A percentile compares a stretch with the other conserved stretches of the same genome.
phyloP scores from a whole-genome alignment of 2,113 vertebrate genomes.

The Equus przewalskii region DNA sequence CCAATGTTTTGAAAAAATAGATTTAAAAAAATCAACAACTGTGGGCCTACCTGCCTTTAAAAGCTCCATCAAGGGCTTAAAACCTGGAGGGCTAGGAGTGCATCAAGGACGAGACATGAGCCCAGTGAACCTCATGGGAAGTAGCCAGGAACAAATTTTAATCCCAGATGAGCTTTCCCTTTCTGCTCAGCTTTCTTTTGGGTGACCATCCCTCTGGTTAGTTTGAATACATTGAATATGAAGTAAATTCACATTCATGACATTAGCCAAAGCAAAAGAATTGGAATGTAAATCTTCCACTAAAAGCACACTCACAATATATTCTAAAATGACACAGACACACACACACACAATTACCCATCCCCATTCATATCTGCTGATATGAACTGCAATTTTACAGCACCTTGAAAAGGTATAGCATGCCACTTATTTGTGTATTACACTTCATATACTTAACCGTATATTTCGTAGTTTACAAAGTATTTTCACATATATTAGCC shows the following conservation, averaged over 20 bases:
- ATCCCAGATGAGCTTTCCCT: slow-evolving; percentile 9
- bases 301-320: slow-evolving; percentile 58
- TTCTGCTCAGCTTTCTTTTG: slow-evolving; percentile 20
- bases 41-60: background rate
- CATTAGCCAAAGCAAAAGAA: slow-evolving; percentile 64
- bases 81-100: background rate
- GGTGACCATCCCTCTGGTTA: background rate
- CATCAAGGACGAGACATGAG: background rate
- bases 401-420: background rate
- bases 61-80: background rate
- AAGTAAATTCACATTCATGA: slow-evolving; percentile 47
- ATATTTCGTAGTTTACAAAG: slow-evolving; percentile 1
- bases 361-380: background rate
- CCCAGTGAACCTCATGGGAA: background rate
- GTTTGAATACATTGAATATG: background rate
- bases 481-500: slow-evolving; percentile 20
- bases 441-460: background rate
- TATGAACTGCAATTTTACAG: slow-evolving; percentile 11
- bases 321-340: slow-evolving; percentile 11
- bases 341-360: background rate
- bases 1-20: background rate
- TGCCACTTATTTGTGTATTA: background rate
- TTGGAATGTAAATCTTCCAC: slow-evolving; percentile 45
- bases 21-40: slow-evolving; percentile 36
- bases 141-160: slow-evolving; percentile 1